Evolutionary conservation across 2,797 vertebrate genomes (phyloP).

Genomic region (Labeo calbasu): DNA sequence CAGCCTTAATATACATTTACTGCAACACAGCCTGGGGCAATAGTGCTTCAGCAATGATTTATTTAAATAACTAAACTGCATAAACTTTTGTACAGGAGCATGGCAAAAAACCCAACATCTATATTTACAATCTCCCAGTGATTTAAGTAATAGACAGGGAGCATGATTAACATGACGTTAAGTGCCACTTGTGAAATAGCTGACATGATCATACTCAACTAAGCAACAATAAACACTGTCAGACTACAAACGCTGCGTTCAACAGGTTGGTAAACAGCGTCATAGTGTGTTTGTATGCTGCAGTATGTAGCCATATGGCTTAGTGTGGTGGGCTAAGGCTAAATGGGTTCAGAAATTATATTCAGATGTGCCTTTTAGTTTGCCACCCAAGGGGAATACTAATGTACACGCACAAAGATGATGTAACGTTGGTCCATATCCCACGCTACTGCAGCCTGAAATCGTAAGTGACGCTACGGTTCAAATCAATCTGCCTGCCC

Average conservation of each 20-base stretch:
- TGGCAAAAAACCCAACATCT: neutral
- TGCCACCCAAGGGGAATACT: neutral
- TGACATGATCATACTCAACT: neutral
- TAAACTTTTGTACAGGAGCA: neutral
- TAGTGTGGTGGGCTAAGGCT: neutral
- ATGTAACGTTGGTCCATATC: neutral
- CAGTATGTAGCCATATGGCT: neutral
- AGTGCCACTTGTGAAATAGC: neutral
- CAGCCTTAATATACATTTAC: neutral
- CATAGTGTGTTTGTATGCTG: neutral
- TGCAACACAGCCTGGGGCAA: neutral
- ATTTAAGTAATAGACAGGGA: slow-evolving; percentile 3
- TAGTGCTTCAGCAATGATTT: neutral
- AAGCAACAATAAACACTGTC: neutral
- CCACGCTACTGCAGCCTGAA: slow-evolving; percentile 11
- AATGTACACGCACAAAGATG: slow-evolving; percentile 13
- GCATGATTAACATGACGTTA: neutral
- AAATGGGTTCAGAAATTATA: slow-evolving; percentile 18
- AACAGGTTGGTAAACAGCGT: neutral
- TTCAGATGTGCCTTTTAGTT: slow-evolving; percentile 9
- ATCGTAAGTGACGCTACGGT: slow-evolving; percentile 16
- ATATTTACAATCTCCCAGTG: slow-evolving; percentile 5
- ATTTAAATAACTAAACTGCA: slow-evolving; percentile 4
- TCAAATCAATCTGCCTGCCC: slow-evolving; percentile 38
- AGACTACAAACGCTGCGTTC: neutral